phyloP scores from a whole-genome alignment of 2,888 invertebrate species.

The Psylliodes chrysocephalus region DNA sequence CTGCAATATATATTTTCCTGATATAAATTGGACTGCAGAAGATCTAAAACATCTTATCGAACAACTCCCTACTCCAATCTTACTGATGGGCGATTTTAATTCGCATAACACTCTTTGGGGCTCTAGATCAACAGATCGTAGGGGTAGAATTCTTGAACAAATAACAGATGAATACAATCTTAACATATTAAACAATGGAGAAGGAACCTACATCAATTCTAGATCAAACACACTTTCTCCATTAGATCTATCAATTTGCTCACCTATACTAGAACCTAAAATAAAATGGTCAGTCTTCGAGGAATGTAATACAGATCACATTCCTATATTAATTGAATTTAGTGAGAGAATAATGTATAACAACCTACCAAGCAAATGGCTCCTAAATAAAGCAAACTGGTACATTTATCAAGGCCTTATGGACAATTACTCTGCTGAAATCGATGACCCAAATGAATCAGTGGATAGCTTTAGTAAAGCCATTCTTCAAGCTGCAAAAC shows the following conservation, averaged over 20 bases:
- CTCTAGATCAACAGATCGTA: not conserved
- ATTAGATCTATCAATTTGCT: too few relatives aligned
- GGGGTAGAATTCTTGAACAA: slow-evolving; percentile 11
- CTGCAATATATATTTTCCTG: slow-evolving; percentile 9
- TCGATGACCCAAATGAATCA: not conserved
- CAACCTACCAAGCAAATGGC: not conserved
- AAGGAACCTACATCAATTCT: too few relatives aligned
- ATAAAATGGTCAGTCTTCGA: slow-evolving; percentile 11
- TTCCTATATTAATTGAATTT: slow-evolving; percentile 14
- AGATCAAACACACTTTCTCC: too few relatives aligned
- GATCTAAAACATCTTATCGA: slow-evolving; percentile 1
- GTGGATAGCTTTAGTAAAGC: not conserved
- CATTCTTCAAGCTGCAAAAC: slow-evolving; percentile 12
- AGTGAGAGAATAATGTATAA: not conserved
- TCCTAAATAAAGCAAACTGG: slow-evolving; percentile 2
- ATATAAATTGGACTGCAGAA: slow-evolving; percentile 6
- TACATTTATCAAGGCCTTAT: not conserved
- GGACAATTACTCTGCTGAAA: not conserved
- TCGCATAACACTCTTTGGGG: slow-evolving; percentile 13
- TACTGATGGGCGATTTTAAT: slow-evolving; percentile 15
- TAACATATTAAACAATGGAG: not conserved
- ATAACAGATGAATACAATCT: slow-evolving; percentile 1
- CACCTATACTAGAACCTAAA: too few relatives aligned
- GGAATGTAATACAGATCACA: slow-evolving; percentile 17
- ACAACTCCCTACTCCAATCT: slow-evolving; percentile 11